Evolutionary conservation across 2,888 invertebrate genomes (phyloP).

Genomic region (Hesperia comma): DNA sequence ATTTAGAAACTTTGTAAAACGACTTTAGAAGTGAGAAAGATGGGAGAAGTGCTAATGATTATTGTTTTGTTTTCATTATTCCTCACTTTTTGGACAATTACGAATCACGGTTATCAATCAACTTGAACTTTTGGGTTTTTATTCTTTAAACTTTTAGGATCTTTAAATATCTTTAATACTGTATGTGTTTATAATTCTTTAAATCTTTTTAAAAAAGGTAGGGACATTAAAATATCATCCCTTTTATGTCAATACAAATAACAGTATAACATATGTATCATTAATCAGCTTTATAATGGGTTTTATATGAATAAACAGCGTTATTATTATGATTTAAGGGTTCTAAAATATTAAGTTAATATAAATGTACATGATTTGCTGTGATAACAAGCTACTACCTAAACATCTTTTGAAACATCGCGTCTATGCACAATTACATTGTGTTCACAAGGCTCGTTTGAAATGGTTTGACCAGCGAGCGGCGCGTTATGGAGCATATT

Average conservation of each 20-base stretch:
- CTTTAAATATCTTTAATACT: constrained; percentile 1
- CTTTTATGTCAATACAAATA: too few relatives aligned
- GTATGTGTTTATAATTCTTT: background rate
- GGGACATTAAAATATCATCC: too few relatives aligned
- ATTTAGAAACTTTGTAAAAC: constrained; percentile 75
- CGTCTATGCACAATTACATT: background rate
- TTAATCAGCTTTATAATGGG: too few relatives aligned
- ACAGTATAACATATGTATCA: too few relatives aligned
- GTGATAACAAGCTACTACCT: too few relatives aligned
- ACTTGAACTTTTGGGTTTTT: constrained; percentile 21
- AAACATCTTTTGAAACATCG: background rate
- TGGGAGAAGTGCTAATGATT: constrained; percentile 76
- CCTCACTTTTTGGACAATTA: constrained; percentile 23
- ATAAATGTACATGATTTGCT: too few relatives aligned
- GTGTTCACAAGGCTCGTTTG: constrained; percentile 3
- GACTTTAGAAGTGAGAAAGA: constrained; percentile 79
- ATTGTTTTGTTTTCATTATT: constrained; percentile 62
- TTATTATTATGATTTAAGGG: too few relatives aligned
- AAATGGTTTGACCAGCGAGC: constrained; percentile 16
- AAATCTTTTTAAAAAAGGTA: too few relatives aligned
- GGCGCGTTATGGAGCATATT: constrained; percentile 33
- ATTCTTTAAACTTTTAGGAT: constrained; percentile 5
- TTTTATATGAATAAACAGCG: too few relatives aligned
- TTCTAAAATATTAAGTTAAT: too few relatives aligned
- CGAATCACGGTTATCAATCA: constrained; percentile 32